phyloP scores from a whole-genome alignment of 2,888 invertebrate species.

The Abscondita cerata region DNA sequence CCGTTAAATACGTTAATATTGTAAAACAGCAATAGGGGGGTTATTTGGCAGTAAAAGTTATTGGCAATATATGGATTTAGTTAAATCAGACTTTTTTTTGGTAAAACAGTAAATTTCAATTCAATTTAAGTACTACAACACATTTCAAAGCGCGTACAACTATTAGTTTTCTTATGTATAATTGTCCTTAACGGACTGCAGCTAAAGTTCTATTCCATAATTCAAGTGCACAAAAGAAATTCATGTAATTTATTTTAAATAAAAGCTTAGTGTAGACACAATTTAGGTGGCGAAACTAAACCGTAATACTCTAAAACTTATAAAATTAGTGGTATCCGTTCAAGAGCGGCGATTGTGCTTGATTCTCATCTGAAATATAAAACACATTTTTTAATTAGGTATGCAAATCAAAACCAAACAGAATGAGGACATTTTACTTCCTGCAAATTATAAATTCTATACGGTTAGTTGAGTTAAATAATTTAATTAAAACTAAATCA shows the following conservation, averaged over 20 bases:
- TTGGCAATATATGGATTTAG: slow-evolving; percentile 3
- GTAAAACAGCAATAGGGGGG: background rate
- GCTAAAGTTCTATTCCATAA: background rate
- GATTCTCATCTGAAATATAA: too few species aligned
- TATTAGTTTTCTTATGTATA: background rate
- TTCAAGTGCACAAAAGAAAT: slow-evolving; percentile 8
- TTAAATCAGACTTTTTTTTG: slow-evolving; percentile 6
- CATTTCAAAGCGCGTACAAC: slow-evolving; percentile 4
- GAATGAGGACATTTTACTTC: too few species aligned
- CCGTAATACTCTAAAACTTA: slow-evolving; percentile 17
- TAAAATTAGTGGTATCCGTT: slow-evolving; percentile 19
- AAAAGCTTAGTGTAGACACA: slow-evolving; percentile 15
- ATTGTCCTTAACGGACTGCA: background rate
- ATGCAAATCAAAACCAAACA: too few species aligned
- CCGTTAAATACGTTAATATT: background rate
- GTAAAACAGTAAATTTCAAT: background rate
- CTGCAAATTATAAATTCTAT: too few species aligned
- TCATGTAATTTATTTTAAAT: slow-evolving; percentile 6
- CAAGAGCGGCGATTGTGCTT: slow-evolving; percentile 10
- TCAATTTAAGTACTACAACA: slow-evolving; percentile 4
- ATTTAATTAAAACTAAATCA: too few species aligned
- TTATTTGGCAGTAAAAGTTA: slow-evolving; percentile 5
- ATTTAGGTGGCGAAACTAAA: slow-evolving; percentile 18
- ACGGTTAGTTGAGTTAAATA: too few species aligned
- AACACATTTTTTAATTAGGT: too few species aligned